Percentiles rank a stretch among this genome's conserved stretches.
Evolutionary conservation across 2,888 invertebrate species (phyloP).

Genomic region (Lasioglossum malachurum): DNA sequence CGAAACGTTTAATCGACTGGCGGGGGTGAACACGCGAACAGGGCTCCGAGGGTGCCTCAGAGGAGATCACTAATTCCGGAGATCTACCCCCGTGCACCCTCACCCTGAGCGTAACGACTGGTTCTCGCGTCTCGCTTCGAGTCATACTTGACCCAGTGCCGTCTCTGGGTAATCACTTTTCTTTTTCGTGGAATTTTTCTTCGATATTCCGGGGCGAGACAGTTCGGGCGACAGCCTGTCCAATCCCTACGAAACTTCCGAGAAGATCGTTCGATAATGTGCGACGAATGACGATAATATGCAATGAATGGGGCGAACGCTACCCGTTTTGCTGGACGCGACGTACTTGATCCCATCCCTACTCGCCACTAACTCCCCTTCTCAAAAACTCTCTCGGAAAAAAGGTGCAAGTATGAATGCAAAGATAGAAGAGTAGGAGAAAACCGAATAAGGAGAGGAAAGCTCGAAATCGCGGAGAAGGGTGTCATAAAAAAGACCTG

Average conservation of each 20-base stretch:
- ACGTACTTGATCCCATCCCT: no score
- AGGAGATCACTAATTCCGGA: slow-evolving; percentile 43
- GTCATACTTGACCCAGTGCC: slow-evolving; percentile 55
- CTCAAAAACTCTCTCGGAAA: no score
- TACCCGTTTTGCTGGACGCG: neutral
- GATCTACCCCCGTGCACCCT: slow-evolving; percentile 4
- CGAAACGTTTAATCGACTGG: slow-evolving; percentile 17
- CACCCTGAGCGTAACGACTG: slow-evolving; percentile 39
- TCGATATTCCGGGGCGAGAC: slow-evolving; percentile 36
- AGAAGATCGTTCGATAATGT: slow-evolving; percentile 33
- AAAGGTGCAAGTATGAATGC: no score
- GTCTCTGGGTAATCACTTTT: slow-evolving; percentile 49
- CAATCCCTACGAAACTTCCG: slow-evolving; percentile 12
- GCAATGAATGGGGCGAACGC: neutral
- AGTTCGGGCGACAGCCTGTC: neutral
- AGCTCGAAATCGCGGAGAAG: no score
- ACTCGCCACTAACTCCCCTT: no score
- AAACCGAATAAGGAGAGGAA: no score
- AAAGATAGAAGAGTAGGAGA: no score
- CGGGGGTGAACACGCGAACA: slow-evolving; percentile 6
- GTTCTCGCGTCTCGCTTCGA: slow-evolving; percentile 40
- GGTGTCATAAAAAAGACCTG: no score
- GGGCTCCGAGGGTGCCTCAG: neutral
- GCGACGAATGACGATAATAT: no score
- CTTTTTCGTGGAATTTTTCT: slow-evolving; percentile 44